Evolutionary conservation across 1,140 invertebrate genomes (phyloP).

Genomic region (Rhyzopertha dominica): DNA sequence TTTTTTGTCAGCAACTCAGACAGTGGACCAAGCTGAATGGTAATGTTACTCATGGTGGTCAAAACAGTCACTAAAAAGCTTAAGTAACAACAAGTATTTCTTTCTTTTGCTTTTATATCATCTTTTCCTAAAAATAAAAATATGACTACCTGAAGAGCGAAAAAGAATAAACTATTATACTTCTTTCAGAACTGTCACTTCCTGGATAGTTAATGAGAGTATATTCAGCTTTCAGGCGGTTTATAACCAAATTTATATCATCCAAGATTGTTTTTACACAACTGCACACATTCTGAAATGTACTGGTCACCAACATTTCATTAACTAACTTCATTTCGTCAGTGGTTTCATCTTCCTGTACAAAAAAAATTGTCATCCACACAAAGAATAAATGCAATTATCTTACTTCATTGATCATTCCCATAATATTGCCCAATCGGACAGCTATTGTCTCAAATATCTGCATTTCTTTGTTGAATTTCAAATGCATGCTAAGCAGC

Average conservation of each 20-base stretch:
- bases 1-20: slow-evolving; percentile 49
- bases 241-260: slow-evolving; percentile 46
- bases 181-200: slow-evolving; percentile 32
- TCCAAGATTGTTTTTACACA: slow-evolving; percentile 46
- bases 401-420: slow-evolving; percentile 43
- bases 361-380: slow-evolving; percentile 11
- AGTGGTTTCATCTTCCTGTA: slow-evolving; percentile 31
- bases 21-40: slow-evolving; percentile 40
- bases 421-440: slow-evolving; percentile 43
- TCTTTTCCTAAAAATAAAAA: slow-evolving; percentile 38
- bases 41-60: slow-evolving; percentile 40
- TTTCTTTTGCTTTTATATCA: slow-evolving; percentile 46
- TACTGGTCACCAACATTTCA: slow-evolving; percentile 35
- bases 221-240: slow-evolving; percentile 47
- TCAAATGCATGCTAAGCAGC: slow-evolving; percentile 29
- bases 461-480: slow-evolving; percentile 29
- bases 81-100: slow-evolving; percentile 47
- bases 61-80: slow-evolving; percentile 45
- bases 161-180: slow-evolving; percentile 25
- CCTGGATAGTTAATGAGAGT: slow-evolving; percentile 33
- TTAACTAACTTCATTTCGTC: slow-evolving; percentile 44
- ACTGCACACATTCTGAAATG: slow-evolving; percentile 42
- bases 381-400: slow-evolving; percentile 2
- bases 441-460: slow-evolving; percentile 44
- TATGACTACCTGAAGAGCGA: slow-evolving; percentile 1